Evolutionary conservation across 1,140 invertebrate genomes (phyloP).

Genomic region (Neodiprion virginianus): DNA sequence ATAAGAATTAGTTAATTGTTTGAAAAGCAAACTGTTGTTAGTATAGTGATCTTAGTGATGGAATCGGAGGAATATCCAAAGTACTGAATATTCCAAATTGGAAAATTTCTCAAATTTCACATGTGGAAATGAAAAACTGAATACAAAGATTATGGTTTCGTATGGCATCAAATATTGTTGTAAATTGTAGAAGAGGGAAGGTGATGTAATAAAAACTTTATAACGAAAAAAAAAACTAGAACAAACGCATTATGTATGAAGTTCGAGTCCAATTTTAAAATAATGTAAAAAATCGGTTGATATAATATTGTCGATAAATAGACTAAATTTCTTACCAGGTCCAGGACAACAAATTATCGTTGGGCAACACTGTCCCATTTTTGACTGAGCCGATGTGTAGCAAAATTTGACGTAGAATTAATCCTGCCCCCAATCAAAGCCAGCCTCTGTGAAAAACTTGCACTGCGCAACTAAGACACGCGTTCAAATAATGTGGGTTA

Average conservation of each 20-base stretch:
- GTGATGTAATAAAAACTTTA: neutral
- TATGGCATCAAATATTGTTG: too few species aligned
- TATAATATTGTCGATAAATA: neutral
- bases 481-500: neutral
- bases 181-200: too few species aligned
- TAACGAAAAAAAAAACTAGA: neutral
- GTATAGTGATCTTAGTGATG: too few species aligned
- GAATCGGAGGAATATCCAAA: too few species aligned
- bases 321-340: neutral
- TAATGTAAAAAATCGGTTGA: neutral
- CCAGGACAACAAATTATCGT: neutral
- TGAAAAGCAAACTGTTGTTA: neutral
- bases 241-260: neutral
- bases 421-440: too few species aligned
- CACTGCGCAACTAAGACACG: neutral
- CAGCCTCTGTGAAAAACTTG: too few species aligned
- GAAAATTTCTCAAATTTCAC: too few species aligned
- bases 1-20: too few species aligned
- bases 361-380: neutral
- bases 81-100: too few species aligned
- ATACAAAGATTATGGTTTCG: too few species aligned
- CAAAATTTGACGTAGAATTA: too few species aligned
- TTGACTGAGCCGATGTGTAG: neutral
- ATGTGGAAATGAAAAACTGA: too few species aligned
- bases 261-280: neutral